phyloP scores from a whole-genome alignment of 1,140 invertebrate species.

The Drosophila lacteicornis region DNA sequence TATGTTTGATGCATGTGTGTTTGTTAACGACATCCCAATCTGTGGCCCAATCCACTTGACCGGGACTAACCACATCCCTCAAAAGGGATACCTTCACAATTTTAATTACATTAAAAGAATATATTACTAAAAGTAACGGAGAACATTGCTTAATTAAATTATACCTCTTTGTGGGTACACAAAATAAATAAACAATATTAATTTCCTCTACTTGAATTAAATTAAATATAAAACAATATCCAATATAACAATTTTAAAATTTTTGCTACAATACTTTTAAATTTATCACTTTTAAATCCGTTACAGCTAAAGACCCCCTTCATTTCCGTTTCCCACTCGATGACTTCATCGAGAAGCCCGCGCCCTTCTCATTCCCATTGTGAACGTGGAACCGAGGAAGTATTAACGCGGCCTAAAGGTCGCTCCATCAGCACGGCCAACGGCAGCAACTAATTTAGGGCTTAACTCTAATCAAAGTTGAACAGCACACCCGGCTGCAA shows the following conservation, averaged over 20 bases:
- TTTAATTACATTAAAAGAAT: neutral
- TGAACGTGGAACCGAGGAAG: constrained; percentile 19
- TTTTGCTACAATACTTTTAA: neutral
- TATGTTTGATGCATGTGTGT: constrained; percentile 31
- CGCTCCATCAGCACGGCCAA: constrained; percentile 25
- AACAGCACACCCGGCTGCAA: constrained; percentile 49
- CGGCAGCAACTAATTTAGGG: constrained; percentile 75
- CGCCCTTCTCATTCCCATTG: constrained; percentile 1
- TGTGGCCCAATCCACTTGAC: neutral
- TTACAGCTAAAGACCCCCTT: neutral
- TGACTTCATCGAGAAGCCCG: constrained; percentile 34
- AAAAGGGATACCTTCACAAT: constrained; percentile 13
- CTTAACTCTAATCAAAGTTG: constrained; percentile 79
- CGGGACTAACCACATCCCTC: constrained; percentile 4
- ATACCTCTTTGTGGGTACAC: no score
- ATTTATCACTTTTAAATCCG: neutral
- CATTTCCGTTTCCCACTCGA: constrained; percentile 7
- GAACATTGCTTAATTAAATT: neutral
- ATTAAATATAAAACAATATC: neutral
- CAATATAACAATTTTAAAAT: neutral
- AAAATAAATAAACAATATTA: no score
- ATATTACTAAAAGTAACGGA: neutral
- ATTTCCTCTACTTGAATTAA: no score
- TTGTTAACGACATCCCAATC: constrained; percentile 49
- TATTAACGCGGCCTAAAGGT: constrained; percentile 48